These are phyloP conservation scores for Camarhynchus parvulus DNA, from an alignment of 2,113 vertebrate genomes.

Conservation along the genomic window DNA sequence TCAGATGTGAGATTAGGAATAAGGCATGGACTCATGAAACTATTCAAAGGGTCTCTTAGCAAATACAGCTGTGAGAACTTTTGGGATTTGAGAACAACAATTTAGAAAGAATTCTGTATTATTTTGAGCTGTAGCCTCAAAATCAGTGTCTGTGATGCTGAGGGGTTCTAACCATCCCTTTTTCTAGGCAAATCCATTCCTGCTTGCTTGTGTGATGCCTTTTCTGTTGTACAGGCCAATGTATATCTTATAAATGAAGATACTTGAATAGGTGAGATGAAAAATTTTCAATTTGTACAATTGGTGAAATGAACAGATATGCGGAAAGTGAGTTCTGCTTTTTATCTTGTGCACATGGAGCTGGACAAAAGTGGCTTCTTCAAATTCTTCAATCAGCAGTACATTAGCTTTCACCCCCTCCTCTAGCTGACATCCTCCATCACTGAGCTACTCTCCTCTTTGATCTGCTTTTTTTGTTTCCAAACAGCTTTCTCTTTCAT, in stretches of 20 bases:
- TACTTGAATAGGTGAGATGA: not conserved
- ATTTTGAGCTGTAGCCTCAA: not conserved
- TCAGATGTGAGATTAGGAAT: not conserved
- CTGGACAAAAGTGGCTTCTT: not conserved
- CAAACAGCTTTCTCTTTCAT: constrained; percentile 27
- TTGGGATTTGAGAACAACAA: not conserved
- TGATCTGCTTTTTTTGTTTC: constrained; percentile 42
- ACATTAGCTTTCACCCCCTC: not conserved
- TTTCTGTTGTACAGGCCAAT: not conserved
- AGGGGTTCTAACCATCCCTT: not conserved
- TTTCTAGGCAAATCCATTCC: not conserved
- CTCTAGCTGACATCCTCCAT: not conserved
- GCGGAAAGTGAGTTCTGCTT: not conserved
- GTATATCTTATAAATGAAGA: not conserved
- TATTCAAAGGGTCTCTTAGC: not conserved
- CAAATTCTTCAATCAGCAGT: not conserved
- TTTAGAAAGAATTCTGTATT: not conserved
- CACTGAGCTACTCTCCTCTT: not conserved
- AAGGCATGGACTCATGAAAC: not conserved
- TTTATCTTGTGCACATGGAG: not conserved
- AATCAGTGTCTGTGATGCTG: not conserved
- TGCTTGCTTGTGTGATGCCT: not conserved
- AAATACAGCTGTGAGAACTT: not conserved
- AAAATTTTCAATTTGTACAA: not conserved
- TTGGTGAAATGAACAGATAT: not conserved